Conservation (phyloP, 2,888 invertebrate species). For the Augiades crinisus region DNA sequence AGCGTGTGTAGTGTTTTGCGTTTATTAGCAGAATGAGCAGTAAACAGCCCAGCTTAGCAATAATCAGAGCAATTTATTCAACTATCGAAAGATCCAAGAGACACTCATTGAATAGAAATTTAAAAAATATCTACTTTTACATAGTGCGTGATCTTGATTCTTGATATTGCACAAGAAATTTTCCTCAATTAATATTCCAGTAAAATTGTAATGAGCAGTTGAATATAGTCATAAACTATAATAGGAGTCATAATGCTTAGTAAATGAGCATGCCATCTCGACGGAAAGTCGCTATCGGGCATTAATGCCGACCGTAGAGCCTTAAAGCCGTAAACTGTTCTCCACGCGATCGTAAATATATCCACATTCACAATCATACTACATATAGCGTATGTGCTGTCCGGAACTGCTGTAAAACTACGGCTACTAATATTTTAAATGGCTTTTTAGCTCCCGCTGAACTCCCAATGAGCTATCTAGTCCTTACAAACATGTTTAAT, state of each 20-base stretch:
- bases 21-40: no score
- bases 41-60: no score
- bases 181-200: neutral
- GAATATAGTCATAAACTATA: conserved; percentile 1
- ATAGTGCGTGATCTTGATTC: no score
- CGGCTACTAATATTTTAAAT: conserved; percentile 21
- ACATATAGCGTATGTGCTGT: neutral
- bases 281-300: conserved; percentile 24
- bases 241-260: conserved; percentile 7
- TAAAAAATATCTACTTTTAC: no score
- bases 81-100: no score
- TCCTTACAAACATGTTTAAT: conserved; percentile 26
- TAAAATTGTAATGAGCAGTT: neutral
- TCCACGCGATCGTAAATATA: conserved; percentile 66
- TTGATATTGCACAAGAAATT: neutral
- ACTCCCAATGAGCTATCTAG: conserved; percentile 12
- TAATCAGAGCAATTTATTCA: no score
- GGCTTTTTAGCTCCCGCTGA: conserved; percentile 5
- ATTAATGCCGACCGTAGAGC: conserved; percentile 42
- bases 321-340: conserved; percentile 52
- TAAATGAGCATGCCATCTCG: conserved; percentile 13
- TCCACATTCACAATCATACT: conserved; percentile 35
- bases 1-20: no score
- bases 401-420: conserved; percentile 32
- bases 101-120: no score